Base-by-base conservation (phyloP, 2,888 invertebrate species). In the Nephrocerus scutellatus region DNA sequence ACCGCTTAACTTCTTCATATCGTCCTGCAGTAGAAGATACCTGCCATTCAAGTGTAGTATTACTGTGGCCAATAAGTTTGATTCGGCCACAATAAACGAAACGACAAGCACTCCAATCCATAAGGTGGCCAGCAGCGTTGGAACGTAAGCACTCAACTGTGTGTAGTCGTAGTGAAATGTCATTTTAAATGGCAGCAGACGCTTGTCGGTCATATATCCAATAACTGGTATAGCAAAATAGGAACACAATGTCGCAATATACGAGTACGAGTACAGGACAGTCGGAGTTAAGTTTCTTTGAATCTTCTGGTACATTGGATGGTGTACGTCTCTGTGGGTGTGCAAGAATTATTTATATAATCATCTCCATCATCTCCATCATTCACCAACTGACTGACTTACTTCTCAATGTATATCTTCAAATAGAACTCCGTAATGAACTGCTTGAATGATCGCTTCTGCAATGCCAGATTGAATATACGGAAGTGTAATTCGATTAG, bases 41-140 rank as follows among this genome's bases (percentile, higher is more conserved):
- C 60, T 53, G 2, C 51, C 55, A 47, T 63, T 62, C 13, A 63
- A 44, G 32, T 63, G 60, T 46, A 59, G 45, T 35, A 63, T 55
- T n/a, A 57, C 36, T 33, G 49, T 58, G n/a, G 59, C 59, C 38
- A 63, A 28, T 3, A 60, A 37, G 51, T 59, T 63, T 1, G 60
- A 45, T 14, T 62, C 60, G 4, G 55, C 60, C 3, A 57, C 48
- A 2, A 63, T 34, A 30, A 52, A 53, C 6, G 51, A 50, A 9
- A 52, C 52, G 2, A 60, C 54, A 5, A 52, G 43, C 2, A 51
- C 12, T 10, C 59, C 56, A 20, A 53, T 46, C 54, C 56, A 60
- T 6, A 53, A 39, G 4, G 50, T 49, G 7, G 49, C 35, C 0
- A 41, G 2, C n/a, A 62, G 38, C 6, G 56, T 41, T 0, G 59